A percentile compares a stretch with the other conserved stretches of the same genome.
These are phyloP conservation scores for Aphelinus atriplicis DNA, from an alignment of 1,140 invertebrate species.

Conservation along the genomic window DNA sequence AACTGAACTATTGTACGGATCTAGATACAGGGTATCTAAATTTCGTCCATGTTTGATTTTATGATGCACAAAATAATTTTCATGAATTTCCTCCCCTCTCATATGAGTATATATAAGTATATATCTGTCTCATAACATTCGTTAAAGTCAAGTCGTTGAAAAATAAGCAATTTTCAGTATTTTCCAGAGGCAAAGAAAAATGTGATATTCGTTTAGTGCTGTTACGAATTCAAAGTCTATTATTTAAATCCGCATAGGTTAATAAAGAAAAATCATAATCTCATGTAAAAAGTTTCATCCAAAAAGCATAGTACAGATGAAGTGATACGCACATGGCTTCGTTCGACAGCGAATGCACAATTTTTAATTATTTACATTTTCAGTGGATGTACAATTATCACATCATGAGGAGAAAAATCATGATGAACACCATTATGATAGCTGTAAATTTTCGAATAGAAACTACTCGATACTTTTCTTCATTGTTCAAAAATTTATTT, in stretches of 20 bases:
- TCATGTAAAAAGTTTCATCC: neutral
- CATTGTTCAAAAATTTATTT: no score
- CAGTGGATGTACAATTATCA: no score
- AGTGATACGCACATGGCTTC: neutral
- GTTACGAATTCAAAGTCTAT: slow-evolving; percentile 13
- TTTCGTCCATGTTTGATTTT: neutral
- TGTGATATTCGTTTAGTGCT: slow-evolving; percentile 28
- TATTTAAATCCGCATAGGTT: slow-evolving; percentile 14
- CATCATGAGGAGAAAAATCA: no score
- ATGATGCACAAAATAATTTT: slow-evolving; percentile 2
- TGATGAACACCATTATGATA: no score
- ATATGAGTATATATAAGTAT: no score
- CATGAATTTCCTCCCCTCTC: neutral
- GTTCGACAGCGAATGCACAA: slow-evolving; percentile 8
- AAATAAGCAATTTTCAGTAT: slow-evolving; percentile 29
- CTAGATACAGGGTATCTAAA: slow-evolving; percentile 11
- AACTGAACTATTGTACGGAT: neutral
- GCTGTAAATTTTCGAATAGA: no score
- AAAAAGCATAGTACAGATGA: neutral
- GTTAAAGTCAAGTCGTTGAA: no score
- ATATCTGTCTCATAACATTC: no score
- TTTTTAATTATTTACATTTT: neutral
- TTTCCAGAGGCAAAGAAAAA: slow-evolving; percentile 19
- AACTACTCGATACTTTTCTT: no score
- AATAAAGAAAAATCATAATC: neutral